Base-by-base conservation (phyloP, 53 echinoderm and acorn worm genomes). In the Mesocentrotus franciscanus region DNA sequence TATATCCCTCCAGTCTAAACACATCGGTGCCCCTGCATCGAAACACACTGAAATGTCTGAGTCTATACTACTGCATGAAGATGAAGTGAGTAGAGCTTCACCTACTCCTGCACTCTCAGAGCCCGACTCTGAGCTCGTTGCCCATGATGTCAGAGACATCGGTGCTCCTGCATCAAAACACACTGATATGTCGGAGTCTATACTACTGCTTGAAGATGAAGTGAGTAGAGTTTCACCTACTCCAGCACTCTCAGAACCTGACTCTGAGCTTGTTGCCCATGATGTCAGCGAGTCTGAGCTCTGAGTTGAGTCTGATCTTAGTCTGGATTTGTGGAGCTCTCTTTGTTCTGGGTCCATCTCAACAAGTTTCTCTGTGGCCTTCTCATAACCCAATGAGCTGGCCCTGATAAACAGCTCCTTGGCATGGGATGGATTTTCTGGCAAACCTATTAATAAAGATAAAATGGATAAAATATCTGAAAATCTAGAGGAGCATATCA, bases 311-410 rank as follows among this genome's bases (percentile, higher is more conserved):
- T 61, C 66, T 35, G 91, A 91, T 10, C 66, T 24, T 17, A 56
- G 93, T 93, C 93, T 78, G 22, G 30, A 39, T 58, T 60, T 68
- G 24, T 11, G 4, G 27, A 93, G 39, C 6, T 76, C 33, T 27
- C 87, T 56, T 49, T 74, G 60, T 33, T 95, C 94, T 29, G 55
- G 13, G 32, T 89, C 89, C 91, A 95, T 26, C 60, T 42, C 66
- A 27, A 60, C 32, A 30, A 97, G 89, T 60, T 78, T 96, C 49
- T 97, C 94, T 56, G 92, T 89, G 35, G 98, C 98, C 89, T 85
- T 83, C 70, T 95, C 94, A 56, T 95, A 92, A 33, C 98, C 98
- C 10, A 56, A 35, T n/a, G 96, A 24, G 68, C 97, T 97, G 16
- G 98, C 97, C 91, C 74, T 75, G 60, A 76, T 94, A 85, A 94